phyloP scores from a whole-genome alignment of 1,140 invertebrate genomes.

The Euwallacea fornicatus region DNA sequence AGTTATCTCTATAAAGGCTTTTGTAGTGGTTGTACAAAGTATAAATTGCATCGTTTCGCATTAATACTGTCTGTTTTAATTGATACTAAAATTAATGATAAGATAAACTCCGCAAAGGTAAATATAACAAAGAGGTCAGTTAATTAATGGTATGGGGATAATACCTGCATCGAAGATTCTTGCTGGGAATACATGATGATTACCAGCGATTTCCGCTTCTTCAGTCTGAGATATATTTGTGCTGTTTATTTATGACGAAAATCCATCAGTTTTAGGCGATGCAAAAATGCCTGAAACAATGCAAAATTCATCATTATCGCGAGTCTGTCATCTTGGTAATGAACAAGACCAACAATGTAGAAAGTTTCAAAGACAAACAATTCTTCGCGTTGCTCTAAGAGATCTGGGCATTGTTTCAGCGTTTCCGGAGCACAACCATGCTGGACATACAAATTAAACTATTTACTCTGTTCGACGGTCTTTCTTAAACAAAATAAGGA shows the following conservation, averaged over 20 bases:
- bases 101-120: conserved; percentile 4
- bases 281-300: conserved; percentile 7
- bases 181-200: not conserved
- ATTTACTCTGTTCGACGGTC: conserved; percentile 23
- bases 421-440: conserved; percentile 32
- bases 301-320: conserved; percentile 29
- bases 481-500: conserved; percentile 38
- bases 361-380: conserved; percentile 27
- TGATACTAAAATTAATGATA: conserved; percentile 16
- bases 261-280: too few relatives aligned
- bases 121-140: conserved; percentile 6
- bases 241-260: too few relatives aligned
- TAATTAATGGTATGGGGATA: conserved; percentile 5
- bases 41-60: conserved; percentile 14
- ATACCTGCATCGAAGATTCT: not conserved
- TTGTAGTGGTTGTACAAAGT: conserved; percentile 2
- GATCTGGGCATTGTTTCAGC: conserved; percentile 32
- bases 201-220: not conserved
- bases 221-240: not conserved
- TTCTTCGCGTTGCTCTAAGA: conserved; percentile 11
- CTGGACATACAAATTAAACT: conserved; percentile 40
- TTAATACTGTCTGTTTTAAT: conserved; percentile 12
- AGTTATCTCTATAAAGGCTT: conserved; percentile 16
- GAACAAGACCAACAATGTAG: conserved; percentile 23
- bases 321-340: conserved; percentile 27